Percentiles rank a stretch among this genome's conserved stretches.
phyloP scores from a whole-genome alignment of 1,140 invertebrate genomes.

The Nymphalis io region DNA sequence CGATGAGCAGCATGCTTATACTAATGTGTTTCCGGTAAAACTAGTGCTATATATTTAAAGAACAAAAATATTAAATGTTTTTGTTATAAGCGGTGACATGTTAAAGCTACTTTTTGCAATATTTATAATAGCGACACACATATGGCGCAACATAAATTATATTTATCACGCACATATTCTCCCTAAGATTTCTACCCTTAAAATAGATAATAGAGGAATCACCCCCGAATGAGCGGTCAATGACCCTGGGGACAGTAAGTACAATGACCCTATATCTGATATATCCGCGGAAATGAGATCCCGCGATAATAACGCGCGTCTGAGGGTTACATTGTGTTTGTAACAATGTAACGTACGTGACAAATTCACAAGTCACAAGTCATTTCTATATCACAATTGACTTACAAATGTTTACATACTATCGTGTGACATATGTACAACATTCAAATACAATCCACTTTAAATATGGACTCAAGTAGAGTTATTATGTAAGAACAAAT shows the following conservation, averaged over 20 bases:
- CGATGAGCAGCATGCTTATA: too few relatives aligned
- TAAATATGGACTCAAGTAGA: too few relatives aligned
- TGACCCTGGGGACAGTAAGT: not conserved
- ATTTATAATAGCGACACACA: not conserved
- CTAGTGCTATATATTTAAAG: too few relatives aligned
- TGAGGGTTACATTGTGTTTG: not conserved
- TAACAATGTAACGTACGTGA: conserved; percentile 1
- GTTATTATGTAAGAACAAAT: too few relatives aligned
- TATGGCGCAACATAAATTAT: not conserved
- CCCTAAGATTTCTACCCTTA: conserved; percentile 8
- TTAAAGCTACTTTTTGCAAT: too few relatives aligned
- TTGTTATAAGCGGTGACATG: not conserved
- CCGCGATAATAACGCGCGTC: not conserved
- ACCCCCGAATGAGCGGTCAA: not conserved
- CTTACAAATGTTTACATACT: not conserved
- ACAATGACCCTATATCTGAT: conserved; percentile 2
- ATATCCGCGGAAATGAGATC: conserved; percentile 6
- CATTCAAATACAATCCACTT: too few relatives aligned
- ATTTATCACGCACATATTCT: not conserved
- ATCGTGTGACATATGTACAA: too few relatives aligned
- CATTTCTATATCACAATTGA: not conserved
- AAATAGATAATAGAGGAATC: conserved; percentile 2
- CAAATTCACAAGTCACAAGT: not conserved
- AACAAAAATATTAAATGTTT: not conserved
- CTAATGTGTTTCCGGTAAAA: too few relatives aligned